Percentiles rank a stretch among this genome's conserved stretches.
phyloP scores from a whole-genome alignment of 2,113 vertebrate genomes.

The Anolis carolinensis region DNA sequence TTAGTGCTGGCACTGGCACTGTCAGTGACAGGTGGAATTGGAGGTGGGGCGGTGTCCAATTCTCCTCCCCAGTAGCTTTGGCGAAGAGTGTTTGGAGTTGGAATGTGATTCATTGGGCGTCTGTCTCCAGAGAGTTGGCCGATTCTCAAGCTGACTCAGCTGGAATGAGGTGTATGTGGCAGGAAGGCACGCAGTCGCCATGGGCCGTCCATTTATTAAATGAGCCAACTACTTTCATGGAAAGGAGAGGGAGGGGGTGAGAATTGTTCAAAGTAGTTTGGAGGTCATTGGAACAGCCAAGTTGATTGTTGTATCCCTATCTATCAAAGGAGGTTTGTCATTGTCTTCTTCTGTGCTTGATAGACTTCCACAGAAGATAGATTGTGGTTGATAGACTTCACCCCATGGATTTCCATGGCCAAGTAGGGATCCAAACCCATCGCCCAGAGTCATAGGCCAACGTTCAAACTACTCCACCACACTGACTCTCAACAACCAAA shows the following conservation, averaged over 20 bases:
- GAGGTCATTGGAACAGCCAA: too few relatives aligned
- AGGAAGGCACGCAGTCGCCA: slow-evolving; percentile 11
- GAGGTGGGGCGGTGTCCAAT: background rate
- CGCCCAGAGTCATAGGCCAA: too few relatives aligned
- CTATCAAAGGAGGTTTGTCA: too few relatives aligned
- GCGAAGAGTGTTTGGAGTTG: slow-evolving; percentile 25
- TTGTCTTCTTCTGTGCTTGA: too few relatives aligned
- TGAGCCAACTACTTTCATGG: slow-evolving; percentile 47
- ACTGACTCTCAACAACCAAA: too few relatives aligned
- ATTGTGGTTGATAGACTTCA: too few relatives aligned
- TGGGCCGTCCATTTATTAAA: slow-evolving; percentile 43
- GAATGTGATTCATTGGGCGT: slow-evolving; percentile 17
- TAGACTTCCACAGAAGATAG: too few relatives aligned
- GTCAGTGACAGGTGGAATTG: background rate
- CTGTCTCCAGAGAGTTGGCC: slow-evolving; percentile 37
- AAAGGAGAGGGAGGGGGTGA: background rate
- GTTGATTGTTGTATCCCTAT: too few relatives aligned
- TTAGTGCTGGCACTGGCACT: background rate
- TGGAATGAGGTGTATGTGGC: background rate
- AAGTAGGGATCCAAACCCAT: too few relatives aligned
- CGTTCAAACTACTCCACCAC: too few relatives aligned
- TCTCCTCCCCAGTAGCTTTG: background rate
- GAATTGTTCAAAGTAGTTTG: background rate
- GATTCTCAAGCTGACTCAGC: slow-evolving; percentile 50
- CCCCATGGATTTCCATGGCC: too few relatives aligned